A percentile compares a stretch with the other conserved stretches of the same genome.
These are phyloP conservation scores for Brachypteracias leptosomus DNA, from an alignment of 2,113 vertebrate genomes.

Conservation along the genomic window DNA sequence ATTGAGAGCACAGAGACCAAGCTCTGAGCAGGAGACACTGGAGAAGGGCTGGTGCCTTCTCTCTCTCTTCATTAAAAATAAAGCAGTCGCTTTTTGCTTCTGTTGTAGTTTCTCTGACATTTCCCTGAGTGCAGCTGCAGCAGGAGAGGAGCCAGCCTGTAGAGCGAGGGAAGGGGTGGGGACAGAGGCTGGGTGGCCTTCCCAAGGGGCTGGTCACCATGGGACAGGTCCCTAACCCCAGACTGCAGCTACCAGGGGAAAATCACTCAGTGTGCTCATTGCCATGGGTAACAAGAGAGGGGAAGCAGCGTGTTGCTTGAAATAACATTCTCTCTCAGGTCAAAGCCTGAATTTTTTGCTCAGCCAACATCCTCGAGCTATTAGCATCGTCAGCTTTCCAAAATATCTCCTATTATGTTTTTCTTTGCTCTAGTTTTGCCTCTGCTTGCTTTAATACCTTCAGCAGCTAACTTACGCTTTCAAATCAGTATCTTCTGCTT, in stretches of 20 bases:
- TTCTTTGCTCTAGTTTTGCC: neutral
- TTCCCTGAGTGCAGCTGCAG: neutral
- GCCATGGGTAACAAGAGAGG: fast-evolving
- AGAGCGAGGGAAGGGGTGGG: neutral
- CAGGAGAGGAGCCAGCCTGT: neutral
- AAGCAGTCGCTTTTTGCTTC: neutral
- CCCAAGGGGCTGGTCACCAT: fast-evolving
- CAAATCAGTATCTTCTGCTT: neutral
- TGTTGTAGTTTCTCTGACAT: neutral
- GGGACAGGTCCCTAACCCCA: neutral
- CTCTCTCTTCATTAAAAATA: neutral
- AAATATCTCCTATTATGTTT: neutral
- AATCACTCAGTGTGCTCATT: neutral
- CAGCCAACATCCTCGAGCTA: neutral
- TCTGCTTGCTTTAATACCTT: neutral
- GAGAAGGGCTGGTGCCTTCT: neutral
- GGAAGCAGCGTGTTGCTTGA: neutral
- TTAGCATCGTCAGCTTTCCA: neutral
- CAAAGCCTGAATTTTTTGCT: neutral
- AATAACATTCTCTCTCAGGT: neutral
- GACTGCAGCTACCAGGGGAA: neutral
- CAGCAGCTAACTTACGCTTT: neutral
- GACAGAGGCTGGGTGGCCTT: neutral
- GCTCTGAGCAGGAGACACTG: neutral
- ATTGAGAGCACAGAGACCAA: neutral